Evolutionary conservation across 2,113 vertebrate species (phyloP).

Genomic region (Herpailurus yagouaroundi): DNA sequence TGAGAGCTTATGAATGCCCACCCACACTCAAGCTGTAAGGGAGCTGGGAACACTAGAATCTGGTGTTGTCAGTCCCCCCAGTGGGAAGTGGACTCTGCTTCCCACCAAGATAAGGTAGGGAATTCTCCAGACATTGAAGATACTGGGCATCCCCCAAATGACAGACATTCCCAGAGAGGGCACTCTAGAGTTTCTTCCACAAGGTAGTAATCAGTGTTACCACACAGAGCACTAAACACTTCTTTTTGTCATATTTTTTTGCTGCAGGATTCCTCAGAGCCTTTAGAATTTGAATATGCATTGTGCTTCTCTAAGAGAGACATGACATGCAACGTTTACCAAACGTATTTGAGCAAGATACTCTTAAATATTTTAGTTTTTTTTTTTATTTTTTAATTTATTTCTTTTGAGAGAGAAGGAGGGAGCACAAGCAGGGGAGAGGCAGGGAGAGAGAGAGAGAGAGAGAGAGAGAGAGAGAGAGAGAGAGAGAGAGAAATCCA

Average conservation of each 20-base stretch:
- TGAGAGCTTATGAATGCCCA: not conserved
- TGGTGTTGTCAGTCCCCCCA: not conserved
- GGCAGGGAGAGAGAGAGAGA: no score
- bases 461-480: no score
- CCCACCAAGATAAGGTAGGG: not conserved
- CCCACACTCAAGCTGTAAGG: not conserved
- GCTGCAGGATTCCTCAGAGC: not conserved
- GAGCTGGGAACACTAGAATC: not conserved
- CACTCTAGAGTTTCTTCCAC: not conserved
- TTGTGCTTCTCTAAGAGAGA: conserved; percentile 17
- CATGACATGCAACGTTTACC: not conserved
- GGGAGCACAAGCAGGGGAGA: no score
- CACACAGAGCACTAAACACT: not conserved
- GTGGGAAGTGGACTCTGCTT: not conserved
- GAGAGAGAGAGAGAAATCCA: no score
- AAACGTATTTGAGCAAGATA: not conserved
- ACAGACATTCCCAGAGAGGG: not conserved
- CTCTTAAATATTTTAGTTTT: not conserved
- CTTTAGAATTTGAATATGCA: not conserved
- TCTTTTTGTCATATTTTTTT: not conserved
- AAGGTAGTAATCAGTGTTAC: not conserved
- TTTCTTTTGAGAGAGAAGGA: no score
- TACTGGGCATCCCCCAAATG: not conserved
- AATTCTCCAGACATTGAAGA: not conserved
- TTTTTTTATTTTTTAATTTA: not conserved